Base-by-base conservation (phyloP, 2,888 invertebrate species). In the Melolontha melolontha region DNA sequence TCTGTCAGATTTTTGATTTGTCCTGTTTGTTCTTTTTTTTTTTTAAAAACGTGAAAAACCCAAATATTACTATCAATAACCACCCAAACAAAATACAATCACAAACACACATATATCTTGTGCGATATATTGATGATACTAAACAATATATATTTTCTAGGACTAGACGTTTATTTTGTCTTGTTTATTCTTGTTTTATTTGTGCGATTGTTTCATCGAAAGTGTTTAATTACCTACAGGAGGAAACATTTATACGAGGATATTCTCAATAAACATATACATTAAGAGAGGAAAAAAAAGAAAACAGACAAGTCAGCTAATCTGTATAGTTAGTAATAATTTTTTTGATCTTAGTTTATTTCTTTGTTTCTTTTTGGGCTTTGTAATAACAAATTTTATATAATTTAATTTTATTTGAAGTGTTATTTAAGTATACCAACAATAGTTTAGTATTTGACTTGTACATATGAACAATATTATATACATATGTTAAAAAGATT, bases 381-480 rank as follows among this genome's bases (percentile, higher is more conserved):
- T 66, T 69, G 52, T 69, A 69, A 68, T 69, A 68, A 69, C 69
- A 69, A 66, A 69, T 69, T 69, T 62, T 69, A 54, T 66, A 69
- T 65, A 62, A 65, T 69, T 68, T 69, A 66, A 69, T 69, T 69
- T 68, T 68, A 68, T 68, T 66, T 54, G 69, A 69, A 65, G 66
- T 69, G 66, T 69, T 69, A 68, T 68, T 68, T 68, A 69, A 69
- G 69, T 69, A 63, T 69, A 69, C 66, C 69, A 65, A 47, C 51
- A 57, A 59, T 69, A 68, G 68, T 66, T 66, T 69, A 69, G 66
- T 51, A 65, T 41, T 66, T 69, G 69, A 65, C 66, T 47, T 69
- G 69, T 69, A 69, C 59, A 69, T 69, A 69, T 69, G 69, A 69
- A 69, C 69, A 69, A 69, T 69, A 69, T 64, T 69, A 69, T 69